Evolutionary conservation across 1,140 invertebrate genomes (phyloP), one percentile per base, ranked within the genome.

Genomic region (Drosophila nikananu): DNA sequence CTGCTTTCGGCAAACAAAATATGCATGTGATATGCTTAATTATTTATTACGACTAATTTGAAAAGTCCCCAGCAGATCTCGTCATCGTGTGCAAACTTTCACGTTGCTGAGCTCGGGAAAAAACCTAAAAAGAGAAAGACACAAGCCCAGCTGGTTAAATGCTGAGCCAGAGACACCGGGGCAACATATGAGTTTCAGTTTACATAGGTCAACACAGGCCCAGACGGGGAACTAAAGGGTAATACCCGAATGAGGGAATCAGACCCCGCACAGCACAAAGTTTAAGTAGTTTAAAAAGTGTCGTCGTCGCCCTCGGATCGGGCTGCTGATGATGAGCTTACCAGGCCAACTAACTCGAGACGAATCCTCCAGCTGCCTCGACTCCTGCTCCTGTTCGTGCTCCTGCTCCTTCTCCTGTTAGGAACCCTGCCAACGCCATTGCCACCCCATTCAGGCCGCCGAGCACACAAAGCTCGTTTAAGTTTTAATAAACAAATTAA

Each of bases 401-500:
- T 52, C 19, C 19, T 54, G 6, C 51, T 42, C 42, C 42, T 52
- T n/a, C n/a, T n/a, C n/a, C n/a, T n/a, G n/a, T 9, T 35, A 54
- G 15, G 19, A 55, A 42, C 41, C 58, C 51, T 62, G 57, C 67
- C 32, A 39, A 13, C 25, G 41, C 13, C 30, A 48, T 42, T 57
- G 59, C 70, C 66, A 71, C 67, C 70, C 68, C 64, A 51, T 63
- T 73, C 23, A 42, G 57, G 68, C 71, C 65, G 68, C 60, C 42
- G 51, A 68, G 72, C 64, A 74, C 81, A 87, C 81, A 67, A 60
- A 84, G 59, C 81, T 90, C 84, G 86, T 89, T 89, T 84, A 89
- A 90, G 82, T 89, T 89, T 74, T 89, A 90, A 89, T 89, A 90
- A 89, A 89, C 81, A 89, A 89, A 89, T 89, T 89, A 81, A 90